Evolutionary conservation across 2,888 invertebrate genomes (phyloP).

Genomic region (Teleogryllus oceanicus): DNA sequence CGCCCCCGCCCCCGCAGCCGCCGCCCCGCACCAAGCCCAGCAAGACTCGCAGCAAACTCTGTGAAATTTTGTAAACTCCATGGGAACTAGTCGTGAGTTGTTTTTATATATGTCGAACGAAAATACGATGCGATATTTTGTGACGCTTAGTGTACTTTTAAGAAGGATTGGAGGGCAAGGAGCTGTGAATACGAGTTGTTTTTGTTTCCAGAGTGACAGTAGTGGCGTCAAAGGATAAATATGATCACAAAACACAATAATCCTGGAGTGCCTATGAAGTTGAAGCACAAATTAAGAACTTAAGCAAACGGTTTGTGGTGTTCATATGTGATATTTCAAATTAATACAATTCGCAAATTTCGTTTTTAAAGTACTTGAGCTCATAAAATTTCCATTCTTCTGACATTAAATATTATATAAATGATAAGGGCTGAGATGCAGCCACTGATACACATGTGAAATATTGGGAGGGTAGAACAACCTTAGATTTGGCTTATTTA

Average conservation of each 20-base stretch:
- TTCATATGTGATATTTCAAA: slow-evolving; percentile 1
- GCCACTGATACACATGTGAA: slow-evolving; percentile 5
- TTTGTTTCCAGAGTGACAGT: background rate
- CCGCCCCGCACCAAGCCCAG: slow-evolving; percentile 39
- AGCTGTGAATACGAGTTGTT: background rate
- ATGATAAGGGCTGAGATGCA: too few relatives aligned
- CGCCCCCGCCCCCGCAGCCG: slow-evolving; percentile 37
- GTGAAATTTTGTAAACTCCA: slow-evolving; percentile 50
- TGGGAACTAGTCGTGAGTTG: background rate
- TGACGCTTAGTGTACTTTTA: background rate
- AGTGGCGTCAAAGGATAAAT: background rate
- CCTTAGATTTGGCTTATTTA: background rate
- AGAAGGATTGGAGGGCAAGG: background rate
- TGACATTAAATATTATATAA: background rate
- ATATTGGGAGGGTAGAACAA: background rate
- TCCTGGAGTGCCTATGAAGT: background rate
- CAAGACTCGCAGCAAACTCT: slow-evolving; percentile 46
- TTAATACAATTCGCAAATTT: background rate
- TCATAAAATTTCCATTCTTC: background rate
- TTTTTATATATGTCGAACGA: background rate
- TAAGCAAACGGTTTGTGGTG: background rate
- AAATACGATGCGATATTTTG: background rate
- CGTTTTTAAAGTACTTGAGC: too few relatives aligned
- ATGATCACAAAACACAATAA: background rate
- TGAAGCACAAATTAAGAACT: background rate